Evolutionary conservation across 2,888 invertebrate genomes (phyloP).

Genomic region (Lordiphosa andalusiaca): DNA sequence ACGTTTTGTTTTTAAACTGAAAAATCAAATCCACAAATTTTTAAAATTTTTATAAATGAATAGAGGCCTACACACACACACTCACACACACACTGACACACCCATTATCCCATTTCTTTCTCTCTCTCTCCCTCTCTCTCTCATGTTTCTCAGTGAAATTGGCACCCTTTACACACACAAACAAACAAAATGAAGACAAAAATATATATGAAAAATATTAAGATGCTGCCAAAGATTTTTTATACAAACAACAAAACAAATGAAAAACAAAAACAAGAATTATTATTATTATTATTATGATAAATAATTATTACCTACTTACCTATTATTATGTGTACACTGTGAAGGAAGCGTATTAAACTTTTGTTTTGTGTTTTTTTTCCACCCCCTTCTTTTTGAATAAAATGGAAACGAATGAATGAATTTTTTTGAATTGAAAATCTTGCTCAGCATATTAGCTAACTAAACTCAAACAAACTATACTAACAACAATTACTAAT

Average conservation of each 20-base stretch:
- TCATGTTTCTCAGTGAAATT: too few relatives aligned
- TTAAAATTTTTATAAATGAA: slow-evolving; percentile 9
- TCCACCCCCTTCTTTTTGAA: neutral
- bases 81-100: slow-evolving; percentile 14
- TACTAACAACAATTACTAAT: slow-evolving; percentile 27
- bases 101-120: neutral
- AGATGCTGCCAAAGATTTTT: slow-evolving; percentile 72
- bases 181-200: slow-evolving; percentile 8
- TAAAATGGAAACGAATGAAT: slow-evolving; percentile 8
- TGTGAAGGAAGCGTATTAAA: slow-evolving; percentile 12
- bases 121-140: neutral
- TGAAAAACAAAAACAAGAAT: slow-evolving; percentile 26
- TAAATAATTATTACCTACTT: slow-evolving; percentile 20
- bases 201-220: slow-evolving; percentile 41
- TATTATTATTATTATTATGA: slow-evolving; percentile 40
- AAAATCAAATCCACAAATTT: slow-evolving; percentile 13
- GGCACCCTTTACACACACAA: slow-evolving; percentile 2
- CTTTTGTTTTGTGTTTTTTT: slow-evolving; percentile 2
- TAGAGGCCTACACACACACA: slow-evolving; percentile 9
- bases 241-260: slow-evolving; percentile 28
- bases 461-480: slow-evolving; percentile 20
- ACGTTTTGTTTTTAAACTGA: neutral
- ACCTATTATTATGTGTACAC: slow-evolving; percentile 23
- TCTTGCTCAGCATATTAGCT: slow-evolving; percentile 29
- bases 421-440: slow-evolving; percentile 8